Conservation (phyloP, 2,797 vertebrate genomes). For the Heterohyrax brucei region DNA sequence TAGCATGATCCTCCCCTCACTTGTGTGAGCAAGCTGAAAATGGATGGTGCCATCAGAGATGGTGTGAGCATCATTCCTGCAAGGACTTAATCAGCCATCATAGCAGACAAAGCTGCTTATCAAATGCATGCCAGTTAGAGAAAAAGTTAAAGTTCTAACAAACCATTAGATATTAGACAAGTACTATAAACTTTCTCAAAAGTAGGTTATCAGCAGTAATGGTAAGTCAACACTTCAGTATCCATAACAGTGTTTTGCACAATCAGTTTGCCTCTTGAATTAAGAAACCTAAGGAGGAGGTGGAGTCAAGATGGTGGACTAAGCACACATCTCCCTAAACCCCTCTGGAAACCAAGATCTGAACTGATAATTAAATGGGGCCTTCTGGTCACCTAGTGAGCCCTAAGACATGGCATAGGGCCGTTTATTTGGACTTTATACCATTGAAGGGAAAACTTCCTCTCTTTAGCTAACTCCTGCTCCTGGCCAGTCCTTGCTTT, state of each 20-base stretch:
- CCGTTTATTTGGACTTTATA: too few species aligned
- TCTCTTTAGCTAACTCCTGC: too few species aligned
- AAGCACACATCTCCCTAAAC: too few species aligned
- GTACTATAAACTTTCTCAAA: neutral
- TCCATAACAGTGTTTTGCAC: fast-evolving
- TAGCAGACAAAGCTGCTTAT: neutral
- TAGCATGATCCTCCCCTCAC: neutral
- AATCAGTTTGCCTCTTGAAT: neutral
- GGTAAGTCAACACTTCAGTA: neutral
- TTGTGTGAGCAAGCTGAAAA: too few species aligned
- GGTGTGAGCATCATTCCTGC: neutral
- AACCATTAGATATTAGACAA: neutral
- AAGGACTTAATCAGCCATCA: neutral
- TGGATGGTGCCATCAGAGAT: fast-evolving
- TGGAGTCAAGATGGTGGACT: too few species aligned
- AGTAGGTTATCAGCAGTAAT: neutral
- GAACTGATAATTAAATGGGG: too few species aligned
- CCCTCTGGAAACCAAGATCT: too few species aligned
- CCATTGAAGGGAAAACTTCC: too few species aligned
- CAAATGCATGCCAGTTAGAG: neutral
- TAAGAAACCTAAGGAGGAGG: neutral
- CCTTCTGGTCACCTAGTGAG: too few species aligned
- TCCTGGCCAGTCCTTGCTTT: too few species aligned
- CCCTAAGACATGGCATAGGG: too few species aligned
- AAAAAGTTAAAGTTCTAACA: neutral